These are phyloP conservation scores for Pollenia angustigena DNA, from an alignment of 2,888 invertebrate genomes.

Conservation along the genomic window DNA sequence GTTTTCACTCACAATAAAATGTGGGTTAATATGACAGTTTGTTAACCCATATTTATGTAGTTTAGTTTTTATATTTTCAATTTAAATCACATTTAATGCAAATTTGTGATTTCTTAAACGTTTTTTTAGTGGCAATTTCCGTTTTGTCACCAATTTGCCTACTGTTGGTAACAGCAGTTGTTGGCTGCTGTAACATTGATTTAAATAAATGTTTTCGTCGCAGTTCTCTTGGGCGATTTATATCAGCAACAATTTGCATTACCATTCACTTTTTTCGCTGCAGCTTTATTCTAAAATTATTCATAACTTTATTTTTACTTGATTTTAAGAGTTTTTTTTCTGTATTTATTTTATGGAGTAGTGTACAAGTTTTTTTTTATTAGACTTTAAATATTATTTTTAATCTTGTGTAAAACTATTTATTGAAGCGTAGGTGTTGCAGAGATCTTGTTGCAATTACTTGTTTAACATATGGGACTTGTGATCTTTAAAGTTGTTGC, in stretches of 20 bases:
- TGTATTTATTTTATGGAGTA: not conserved
- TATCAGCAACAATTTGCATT: constrained; percentile 63
- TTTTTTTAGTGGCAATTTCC: constrained; percentile 70
- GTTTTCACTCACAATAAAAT: constrained; percentile 35
- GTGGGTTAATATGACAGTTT: constrained; percentile 72
- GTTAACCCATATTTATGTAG: constrained; percentile 46
- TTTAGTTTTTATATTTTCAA: constrained; percentile 39
- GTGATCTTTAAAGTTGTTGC: constrained; percentile 50
- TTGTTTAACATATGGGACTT: constrained; percentile 68
- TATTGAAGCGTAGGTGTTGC: constrained; percentile 63
- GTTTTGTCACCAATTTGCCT: constrained; percentile 73
- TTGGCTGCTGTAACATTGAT: constrained; percentile 55
- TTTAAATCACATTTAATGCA: constrained; percentile 60
- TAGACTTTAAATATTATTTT: constrained; percentile 34
- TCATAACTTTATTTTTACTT: constrained; percentile 47
- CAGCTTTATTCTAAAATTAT: constrained; percentile 65
- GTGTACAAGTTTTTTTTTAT: not conserved
- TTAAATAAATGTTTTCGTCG: constrained; percentile 25
- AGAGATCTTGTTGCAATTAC: constrained; percentile 62
- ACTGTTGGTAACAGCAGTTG: constrained; percentile 45
- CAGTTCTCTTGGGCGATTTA: constrained; percentile 57
- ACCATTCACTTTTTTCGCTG: constrained; percentile 67
- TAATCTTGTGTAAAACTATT: constrained; percentile 34
- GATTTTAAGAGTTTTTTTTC: constrained; percentile 12
- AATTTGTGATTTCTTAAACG: constrained; percentile 52